Evolutionary conservation across 2,113 vertebrate genomes (phyloP).

Genomic region (Calonectris borealis): DNA sequence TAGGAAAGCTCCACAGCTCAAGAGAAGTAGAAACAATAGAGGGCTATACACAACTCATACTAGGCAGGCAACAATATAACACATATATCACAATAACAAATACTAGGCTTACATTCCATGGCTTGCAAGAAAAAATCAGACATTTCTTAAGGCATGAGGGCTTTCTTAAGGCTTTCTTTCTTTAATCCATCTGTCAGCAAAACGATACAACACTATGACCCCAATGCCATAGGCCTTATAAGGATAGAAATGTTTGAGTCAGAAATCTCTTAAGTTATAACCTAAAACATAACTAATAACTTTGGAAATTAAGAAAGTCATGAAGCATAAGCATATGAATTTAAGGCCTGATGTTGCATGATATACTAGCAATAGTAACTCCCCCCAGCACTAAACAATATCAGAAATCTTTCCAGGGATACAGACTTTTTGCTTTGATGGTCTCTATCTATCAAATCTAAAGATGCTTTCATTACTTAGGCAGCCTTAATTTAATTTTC

Average conservation of each 20-base stretch:
- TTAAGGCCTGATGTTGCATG: background rate
- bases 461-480: slow-evolving; percentile 41
- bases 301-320: background rate
- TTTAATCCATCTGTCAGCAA: background rate
- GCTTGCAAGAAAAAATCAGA: background rate
- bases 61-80: background rate
- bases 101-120: background rate
- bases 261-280: background rate
- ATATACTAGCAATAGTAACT: background rate
- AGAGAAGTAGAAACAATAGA: background rate
- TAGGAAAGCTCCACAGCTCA: background rate
- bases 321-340: background rate
- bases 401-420: background rate
- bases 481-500: slow-evolving; percentile 59
- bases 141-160: background rate
- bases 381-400: background rate
- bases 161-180: background rate
- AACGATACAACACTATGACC: background rate
- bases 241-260: background rate
- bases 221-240: background rate
- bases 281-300: background rate
- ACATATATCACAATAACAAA: background rate
- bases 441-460: slow-evolving; percentile 27
- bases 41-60: background rate
- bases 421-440: slow-evolving; percentile 25